Conservation (phyloP, 2,113 vertebrate species). For the Rhinoderma darwinii region DNA sequence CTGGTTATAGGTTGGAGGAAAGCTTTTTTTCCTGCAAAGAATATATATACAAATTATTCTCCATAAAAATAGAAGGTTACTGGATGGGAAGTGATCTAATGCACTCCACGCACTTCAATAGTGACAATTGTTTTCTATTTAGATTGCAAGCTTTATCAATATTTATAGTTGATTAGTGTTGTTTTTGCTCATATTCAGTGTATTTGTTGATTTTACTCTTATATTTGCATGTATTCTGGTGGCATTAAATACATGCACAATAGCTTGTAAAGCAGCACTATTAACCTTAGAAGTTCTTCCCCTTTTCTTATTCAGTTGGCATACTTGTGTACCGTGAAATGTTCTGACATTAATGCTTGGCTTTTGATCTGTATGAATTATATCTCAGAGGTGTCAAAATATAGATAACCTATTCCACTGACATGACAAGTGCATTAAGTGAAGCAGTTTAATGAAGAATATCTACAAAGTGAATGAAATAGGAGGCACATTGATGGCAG, state of each 20-base stretch:
- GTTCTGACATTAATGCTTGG: slow-evolving; percentile 27
- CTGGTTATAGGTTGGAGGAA: too few species aligned
- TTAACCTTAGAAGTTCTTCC: neutral
- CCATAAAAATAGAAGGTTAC: too few species aligned
- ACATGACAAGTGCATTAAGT: slow-evolving; percentile 32
- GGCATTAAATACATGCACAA: neutral
- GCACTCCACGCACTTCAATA: too few species aligned
- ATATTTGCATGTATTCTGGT: neutral
- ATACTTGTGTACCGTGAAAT: slow-evolving; percentile 9
- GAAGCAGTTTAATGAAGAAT: slow-evolving; percentile 18
- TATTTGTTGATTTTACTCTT: neutral
- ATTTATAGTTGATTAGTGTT: neutral
- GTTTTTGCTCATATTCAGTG: neutral
- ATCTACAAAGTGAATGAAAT: neutral
- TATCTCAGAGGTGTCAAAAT: slow-evolving; percentile 40
- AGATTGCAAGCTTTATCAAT: too few species aligned
- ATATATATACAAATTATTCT: too few species aligned
- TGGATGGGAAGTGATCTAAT: too few species aligned
- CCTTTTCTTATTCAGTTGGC: neutral
- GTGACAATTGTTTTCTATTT: too few species aligned
- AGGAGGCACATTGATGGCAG: slow-evolving; percentile 16
- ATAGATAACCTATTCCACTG: slow-evolving; percentile 42
- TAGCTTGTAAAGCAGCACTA: neutral
- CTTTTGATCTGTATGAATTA: slow-evolving; percentile 20
- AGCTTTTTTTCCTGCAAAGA: too few species aligned